These are phyloP conservation scores for Pseudomugil tenellus DNA, from an alignment of 2,797 vertebrate species.

Conservation along the genomic window DNA sequence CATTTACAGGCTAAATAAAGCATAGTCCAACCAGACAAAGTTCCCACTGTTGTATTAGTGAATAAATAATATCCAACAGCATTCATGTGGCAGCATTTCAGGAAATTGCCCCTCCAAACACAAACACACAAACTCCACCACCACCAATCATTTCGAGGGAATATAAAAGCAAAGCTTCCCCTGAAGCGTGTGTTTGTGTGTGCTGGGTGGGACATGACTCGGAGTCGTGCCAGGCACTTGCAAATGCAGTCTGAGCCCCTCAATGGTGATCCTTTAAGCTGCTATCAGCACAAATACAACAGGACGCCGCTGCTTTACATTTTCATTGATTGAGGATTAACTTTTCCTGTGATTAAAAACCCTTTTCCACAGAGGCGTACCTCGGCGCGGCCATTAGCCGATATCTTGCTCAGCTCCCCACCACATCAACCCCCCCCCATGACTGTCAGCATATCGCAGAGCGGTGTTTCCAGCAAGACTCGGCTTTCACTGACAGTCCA, in stretches of 20 bases:
- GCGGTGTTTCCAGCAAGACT: constrained; percentile 16
- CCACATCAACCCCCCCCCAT: not conserved
- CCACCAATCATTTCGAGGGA: constrained; percentile 33
- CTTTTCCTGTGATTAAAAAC: constrained; percentile 64
- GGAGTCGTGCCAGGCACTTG: constrained; percentile 68
- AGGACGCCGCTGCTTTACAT: constrained; percentile 68
- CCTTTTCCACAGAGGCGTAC: constrained; percentile 38
- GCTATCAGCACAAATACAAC: constrained; percentile 76
- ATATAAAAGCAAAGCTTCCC: constrained; percentile 41
- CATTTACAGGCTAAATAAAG: no score
- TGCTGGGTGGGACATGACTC: constrained; percentile 45
- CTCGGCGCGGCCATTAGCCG: constrained; percentile 44
- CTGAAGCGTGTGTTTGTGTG: constrained; percentile 18
- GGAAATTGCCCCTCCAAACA: no score
- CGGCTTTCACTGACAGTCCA: constrained; percentile 8
- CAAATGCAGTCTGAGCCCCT: constrained; percentile 67
- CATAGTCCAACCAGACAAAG: not conserved
- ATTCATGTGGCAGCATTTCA: constrained; percentile 21
- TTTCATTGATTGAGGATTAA: constrained; percentile 77
- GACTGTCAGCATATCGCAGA: constrained; percentile 53
- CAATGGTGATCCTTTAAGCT: constrained; percentile 67
- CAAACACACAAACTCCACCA: no score
- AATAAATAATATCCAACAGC: constrained; percentile 44
- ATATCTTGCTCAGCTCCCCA: constrained; percentile 12
- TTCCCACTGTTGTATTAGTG: constrained; percentile 40